phyloP scores from a whole-genome alignment of 2,888 invertebrate species.

The Anoplius nigerrimus region DNA sequence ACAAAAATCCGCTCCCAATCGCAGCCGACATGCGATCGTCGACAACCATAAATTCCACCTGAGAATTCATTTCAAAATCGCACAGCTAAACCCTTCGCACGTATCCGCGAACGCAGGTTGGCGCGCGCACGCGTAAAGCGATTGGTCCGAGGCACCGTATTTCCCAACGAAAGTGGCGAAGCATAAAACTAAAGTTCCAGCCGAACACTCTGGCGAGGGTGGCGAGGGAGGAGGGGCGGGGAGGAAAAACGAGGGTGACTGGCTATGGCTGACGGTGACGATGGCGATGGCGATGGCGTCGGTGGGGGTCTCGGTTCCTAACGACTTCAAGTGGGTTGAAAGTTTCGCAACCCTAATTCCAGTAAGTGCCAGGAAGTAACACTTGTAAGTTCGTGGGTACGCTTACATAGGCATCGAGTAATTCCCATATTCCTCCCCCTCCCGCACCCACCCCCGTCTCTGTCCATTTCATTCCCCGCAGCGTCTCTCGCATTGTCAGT shows the following conservation, averaged over 20 bases:
- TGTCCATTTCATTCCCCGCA: not conserved
- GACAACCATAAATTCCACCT: no score
- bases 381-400: constrained; percentile 6
- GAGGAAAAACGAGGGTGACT: not conserved
- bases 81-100: no score
- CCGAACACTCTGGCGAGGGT: not conserved
- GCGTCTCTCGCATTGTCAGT: no score
- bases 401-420: constrained; percentile 1
- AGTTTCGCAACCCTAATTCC: constrained; percentile 46
- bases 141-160: no score
- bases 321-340: constrained; percentile 23
- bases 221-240: not conserved
- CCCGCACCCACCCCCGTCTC: not conserved
- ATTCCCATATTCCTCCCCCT: not conserved
- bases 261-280: not conserved
- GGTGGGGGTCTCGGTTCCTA: constrained; percentile 20
- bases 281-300: not conserved
- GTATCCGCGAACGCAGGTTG: no score
- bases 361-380: constrained; percentile 46
- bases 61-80: no score
- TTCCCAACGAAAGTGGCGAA: not conserved
- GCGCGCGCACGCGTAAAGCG: no score
- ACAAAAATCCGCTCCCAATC: no score
- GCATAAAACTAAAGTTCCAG: constrained; percentile 1
- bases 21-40: no score